Base-by-base conservation (phyloP, 2,797 vertebrate genomes). In the Anisognathus igniventris region DNA sequence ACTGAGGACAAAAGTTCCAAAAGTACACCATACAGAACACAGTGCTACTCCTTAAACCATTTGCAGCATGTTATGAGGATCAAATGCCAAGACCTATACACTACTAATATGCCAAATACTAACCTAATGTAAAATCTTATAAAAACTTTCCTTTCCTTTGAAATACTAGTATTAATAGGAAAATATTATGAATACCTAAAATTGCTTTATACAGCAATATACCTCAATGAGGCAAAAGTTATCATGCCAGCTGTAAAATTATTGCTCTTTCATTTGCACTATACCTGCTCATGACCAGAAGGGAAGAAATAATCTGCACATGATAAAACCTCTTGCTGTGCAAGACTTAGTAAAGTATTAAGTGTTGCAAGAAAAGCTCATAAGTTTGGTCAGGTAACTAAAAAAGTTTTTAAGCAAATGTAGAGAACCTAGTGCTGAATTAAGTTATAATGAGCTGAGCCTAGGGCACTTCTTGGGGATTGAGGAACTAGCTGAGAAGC, bases 391-490 rank as follows among this genome's bases (percentile, higher is more conserved):
- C 35, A 24, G 48, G 47, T 58, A 77, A 47, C 83, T 39, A 58
- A 75, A 86, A 67, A 87, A 87, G 21, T 84, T 88, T 80, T 61
- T 50, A 65, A 71, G 28, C 14, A 64, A 24, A 42, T 58, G 44
- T 60, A 86, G 67, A 83, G 44, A 96, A 75, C 17, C 31, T 65
- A 73, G 30, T 51, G 66, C 72, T 85, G 91, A 93, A 95, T 90
- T 86, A 93, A 96, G 90, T 35, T 87, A 86, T 65, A 72, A 74
- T 28, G 74, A 92, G 33, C 78, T 70, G 18, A 74, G 92, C 88
- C 82, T 84, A 48, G 10, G 75, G 95, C 91, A 68, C 39, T 92
- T 96, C 93, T 42, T 53, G 73, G 62, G 87, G 61, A 94, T 68
- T 86, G 56, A 83, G 82, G 78, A 92, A 83, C 47, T 51, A 88